Conservation (phyloP, 2,797 vertebrate genomes). For the Acanthornis magna region DNA sequence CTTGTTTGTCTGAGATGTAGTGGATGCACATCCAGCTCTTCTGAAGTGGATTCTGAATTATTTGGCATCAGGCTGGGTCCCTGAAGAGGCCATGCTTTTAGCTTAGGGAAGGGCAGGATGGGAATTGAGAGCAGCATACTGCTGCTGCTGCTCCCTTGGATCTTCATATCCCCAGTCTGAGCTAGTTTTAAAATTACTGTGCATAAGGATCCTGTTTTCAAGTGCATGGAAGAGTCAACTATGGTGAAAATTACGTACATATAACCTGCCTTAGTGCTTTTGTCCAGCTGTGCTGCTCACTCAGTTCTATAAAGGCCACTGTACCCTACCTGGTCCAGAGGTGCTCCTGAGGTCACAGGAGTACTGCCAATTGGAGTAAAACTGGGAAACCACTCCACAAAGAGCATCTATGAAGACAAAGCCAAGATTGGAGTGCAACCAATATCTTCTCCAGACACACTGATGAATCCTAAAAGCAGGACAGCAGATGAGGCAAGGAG, state of each 20-base stretch:
- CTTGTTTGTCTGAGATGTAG: not conserved
- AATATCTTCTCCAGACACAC: not conserved
- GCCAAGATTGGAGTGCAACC: not conserved
- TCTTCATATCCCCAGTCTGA: not conserved
- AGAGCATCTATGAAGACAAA: not conserved
- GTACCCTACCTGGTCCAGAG: not conserved
- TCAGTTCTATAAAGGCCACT: not conserved
- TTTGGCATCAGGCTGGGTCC: not conserved
- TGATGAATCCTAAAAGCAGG: not conserved
- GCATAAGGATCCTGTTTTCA: not conserved
- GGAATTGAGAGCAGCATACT: not conserved
- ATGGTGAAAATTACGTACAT: not conserved
- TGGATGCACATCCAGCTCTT: not conserved
- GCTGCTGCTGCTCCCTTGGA: not conserved
- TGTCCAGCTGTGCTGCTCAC: not conserved
- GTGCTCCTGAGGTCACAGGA: not conserved
- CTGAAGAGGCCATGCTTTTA: not conserved
- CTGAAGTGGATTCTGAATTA: not conserved
- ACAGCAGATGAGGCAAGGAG: not conserved
- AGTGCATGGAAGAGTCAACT: not conserved
- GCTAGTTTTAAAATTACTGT: not conserved
- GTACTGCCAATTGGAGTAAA: not conserved
- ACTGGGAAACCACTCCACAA: not conserved
- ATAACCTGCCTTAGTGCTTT: not conserved
- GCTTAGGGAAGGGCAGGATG: not conserved